Evolutionary conservation across 2,888 invertebrate genomes (phyloP), one percentile per base, ranked within the genome.

Genomic region (Dryocosmus kuriphilus): DNA sequence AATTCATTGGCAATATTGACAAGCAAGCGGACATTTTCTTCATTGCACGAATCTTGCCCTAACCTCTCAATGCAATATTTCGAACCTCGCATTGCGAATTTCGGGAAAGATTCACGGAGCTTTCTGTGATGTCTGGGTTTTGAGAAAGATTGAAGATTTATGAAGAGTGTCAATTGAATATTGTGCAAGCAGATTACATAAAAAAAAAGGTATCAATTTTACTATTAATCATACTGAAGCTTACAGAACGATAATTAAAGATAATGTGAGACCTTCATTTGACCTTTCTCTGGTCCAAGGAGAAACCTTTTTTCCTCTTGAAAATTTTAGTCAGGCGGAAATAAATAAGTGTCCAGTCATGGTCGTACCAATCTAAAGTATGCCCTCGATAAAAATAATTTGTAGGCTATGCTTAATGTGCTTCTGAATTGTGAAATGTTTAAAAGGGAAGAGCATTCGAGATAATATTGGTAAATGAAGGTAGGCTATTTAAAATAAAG

Each of bases 231-330:
- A 19, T 41, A 19, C 3, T 41, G 51, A 24, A 24, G 24, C 27
- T 67, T 24, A 8, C 22, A 14, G 14, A 67, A 67, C 38, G 67
- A 19, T 46, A 38, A 38, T 41, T 16, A 46, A 46, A 67, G 46
- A 67, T 67, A 67, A 67, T 67, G n/a, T 2, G 19, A 41, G 67
- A 27, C 67, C 67, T 67, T 67, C 41, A 22, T 16, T 41, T 67
- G 67, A 67, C 67, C 67, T 67, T 67, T 67, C 67, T 67, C 27
- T 19, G 41, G 67, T 67, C 46, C 67, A 67, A 67, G 67, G 67
- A 67, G 67, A 41, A 27, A 67, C 5, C 65, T 46, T 67, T 67
- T 65, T 67, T 67, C 27, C 9, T 46, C 22, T 46, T 46, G 27
- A 65, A 65, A 38, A 27, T 27, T 46, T 46, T 3, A 67, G 46